phyloP scores from a whole-genome alignment of 2,797 vertebrate genomes.

The Xyrichtys novacula region DNA sequence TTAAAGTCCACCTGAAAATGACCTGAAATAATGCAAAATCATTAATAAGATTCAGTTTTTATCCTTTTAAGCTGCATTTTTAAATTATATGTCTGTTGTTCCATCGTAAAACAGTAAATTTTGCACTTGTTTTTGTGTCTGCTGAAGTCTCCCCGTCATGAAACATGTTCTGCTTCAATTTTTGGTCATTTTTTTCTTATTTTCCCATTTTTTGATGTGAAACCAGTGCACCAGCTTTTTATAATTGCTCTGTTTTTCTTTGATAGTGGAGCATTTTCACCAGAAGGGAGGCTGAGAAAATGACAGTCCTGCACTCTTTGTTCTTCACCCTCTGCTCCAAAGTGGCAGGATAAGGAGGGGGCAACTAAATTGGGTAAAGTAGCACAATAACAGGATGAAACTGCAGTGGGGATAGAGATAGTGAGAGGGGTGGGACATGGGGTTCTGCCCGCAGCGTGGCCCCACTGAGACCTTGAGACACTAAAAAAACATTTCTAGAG shows the following conservation, averaged over 20 bases:
- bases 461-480: slow-evolving; percentile 62
- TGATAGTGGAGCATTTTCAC: slow-evolving; percentile 15
- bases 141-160: no score
- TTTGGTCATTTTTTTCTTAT: slow-evolving; percentile 9
- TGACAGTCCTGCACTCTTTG: slow-evolving; percentile 27
- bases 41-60: not conserved
- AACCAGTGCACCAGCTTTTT: slow-evolving; percentile 29
- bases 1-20: not conserved
- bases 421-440: slow-evolving; percentile 17
- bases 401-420: slow-evolving; percentile 30
- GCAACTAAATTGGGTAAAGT: slow-evolving; percentile 23
- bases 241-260: slow-evolving; percentile 39
- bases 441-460: slow-evolving; percentile 50
- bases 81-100: slow-evolving; percentile 6
- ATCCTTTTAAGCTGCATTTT: not conserved
- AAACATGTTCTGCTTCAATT: not conserved
- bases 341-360: slow-evolving; percentile 36
- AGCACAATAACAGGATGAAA: slow-evolving; percentile 39
- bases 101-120: not conserved
- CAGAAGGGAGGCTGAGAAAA: slow-evolving; percentile 19
- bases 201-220: slow-evolving; percentile 1
- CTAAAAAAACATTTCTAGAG: slow-evolving; percentile 69
- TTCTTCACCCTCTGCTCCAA: slow-evolving; percentile 39
- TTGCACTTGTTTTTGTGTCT: not conserved
- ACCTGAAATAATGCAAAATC: slow-evolving; percentile 4